phyloP scores from a whole-genome alignment of 1,140 invertebrate genomes.

The Drosophila rhopaloa region DNA sequence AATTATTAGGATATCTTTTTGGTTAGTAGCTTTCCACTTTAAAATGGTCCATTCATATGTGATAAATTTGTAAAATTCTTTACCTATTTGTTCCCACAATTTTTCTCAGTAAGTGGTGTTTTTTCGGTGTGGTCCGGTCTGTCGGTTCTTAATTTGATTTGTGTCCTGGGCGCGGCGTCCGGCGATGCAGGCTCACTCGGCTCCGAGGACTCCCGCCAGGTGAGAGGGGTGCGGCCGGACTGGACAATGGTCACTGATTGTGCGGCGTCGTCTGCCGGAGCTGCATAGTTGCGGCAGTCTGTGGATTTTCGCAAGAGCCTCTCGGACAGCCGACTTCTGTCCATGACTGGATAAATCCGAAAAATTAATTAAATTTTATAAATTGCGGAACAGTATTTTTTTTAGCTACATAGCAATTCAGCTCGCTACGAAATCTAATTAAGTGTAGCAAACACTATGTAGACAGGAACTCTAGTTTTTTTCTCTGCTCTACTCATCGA shows the following conservation, averaged over 20 bases:
- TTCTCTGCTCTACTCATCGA: too few species aligned
- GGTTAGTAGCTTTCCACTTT: too few species aligned
- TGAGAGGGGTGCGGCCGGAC: constrained; percentile 25
- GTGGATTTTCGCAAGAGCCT: constrained; percentile 14
- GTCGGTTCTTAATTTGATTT: constrained; percentile 59
- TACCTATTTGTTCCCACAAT: neutral
- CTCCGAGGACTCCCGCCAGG: constrained; percentile 28
- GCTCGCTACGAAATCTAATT: neutral
- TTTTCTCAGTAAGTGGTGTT: constrained; percentile 1
- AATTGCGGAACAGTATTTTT: constrained; percentile 23
- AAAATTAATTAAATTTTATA: constrained; percentile 38
- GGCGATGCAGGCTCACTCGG: constrained; percentile 47
- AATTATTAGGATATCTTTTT: too few species aligned
- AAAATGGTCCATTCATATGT: too few species aligned
- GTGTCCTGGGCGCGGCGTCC: constrained; percentile 49
- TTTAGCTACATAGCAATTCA: constrained; percentile 8
- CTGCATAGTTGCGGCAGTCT: constrained; percentile 38
- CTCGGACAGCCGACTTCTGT: constrained; percentile 8
- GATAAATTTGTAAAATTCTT: too few species aligned
- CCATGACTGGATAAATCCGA: constrained; percentile 22
- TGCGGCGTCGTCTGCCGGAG: constrained; percentile 19
- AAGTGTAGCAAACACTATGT: constrained; percentile 5
- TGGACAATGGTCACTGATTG: constrained; percentile 53
- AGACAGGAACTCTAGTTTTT: neutral
- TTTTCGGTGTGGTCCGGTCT: constrained; percentile 35